Percentiles rank a stretch among this genome's conserved stretches.
Conservation (phyloP, 1,140 invertebrate species). For the Drusus annulatus region DNA sequence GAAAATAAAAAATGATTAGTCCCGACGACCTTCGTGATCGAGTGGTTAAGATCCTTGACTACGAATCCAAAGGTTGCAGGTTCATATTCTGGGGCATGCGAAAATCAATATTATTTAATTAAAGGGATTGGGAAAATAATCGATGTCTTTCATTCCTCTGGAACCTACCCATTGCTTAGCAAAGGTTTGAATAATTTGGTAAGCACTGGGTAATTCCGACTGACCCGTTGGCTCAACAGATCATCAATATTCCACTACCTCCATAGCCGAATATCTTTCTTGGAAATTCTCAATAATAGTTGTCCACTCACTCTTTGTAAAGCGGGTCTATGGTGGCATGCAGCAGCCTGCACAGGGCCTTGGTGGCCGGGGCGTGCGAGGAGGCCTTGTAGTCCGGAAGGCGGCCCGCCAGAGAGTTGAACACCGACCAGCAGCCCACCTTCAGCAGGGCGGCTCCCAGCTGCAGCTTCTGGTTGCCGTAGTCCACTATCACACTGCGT, state of each 20-base stretch:
- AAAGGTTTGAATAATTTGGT: not conserved
- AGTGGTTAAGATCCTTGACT: too few species aligned
- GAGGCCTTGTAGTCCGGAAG: slow-evolving; percentile 88
- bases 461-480: slow-evolving; percentile 94
- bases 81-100: too few species aligned
- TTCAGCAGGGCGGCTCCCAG: slow-evolving; percentile 90
- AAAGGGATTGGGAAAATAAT: too few species aligned
- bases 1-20: too few species aligned
- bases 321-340: slow-evolving; percentile 91
- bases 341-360: slow-evolving; percentile 85
- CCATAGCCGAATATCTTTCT: not conserved
- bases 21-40: too few species aligned
- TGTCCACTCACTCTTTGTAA: slow-evolving; percentile 78
- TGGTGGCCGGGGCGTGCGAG: slow-evolving; percentile 84
- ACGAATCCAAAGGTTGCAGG: too few species aligned
- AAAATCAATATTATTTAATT: too few species aligned
- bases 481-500: slow-evolving; percentile 65
- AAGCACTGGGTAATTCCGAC: too few species aligned
- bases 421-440: slow-evolving; percentile 93
- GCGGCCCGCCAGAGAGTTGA: slow-evolving; percentile 82
- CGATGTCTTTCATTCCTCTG: too few species aligned
- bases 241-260: too few species aligned
- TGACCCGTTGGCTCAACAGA: too few species aligned
- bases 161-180: not conserved
- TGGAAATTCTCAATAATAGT: not conserved